Base-by-base conservation (phyloP, 2,888 invertebrate genomes). In the Amblyjoppa fuscipennis region DNA sequence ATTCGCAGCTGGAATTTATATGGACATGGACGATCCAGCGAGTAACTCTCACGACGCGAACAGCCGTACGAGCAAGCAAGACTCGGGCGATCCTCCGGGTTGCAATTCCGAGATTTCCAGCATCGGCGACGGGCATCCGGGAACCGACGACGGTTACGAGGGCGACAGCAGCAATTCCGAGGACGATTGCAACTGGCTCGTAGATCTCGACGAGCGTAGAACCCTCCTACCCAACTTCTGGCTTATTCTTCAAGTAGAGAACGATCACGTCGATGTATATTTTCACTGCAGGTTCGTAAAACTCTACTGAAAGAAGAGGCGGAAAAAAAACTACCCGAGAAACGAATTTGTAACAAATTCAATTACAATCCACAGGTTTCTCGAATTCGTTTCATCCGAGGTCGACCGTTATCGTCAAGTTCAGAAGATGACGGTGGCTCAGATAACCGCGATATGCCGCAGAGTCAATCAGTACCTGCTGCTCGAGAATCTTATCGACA, bases 391-490 rank as follows among this genome's bases (percentile, higher is more conserved):
- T 20, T 95, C 95, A 0, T 93, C 94, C 20, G 95, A 95, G 90
- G 95, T 96, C 20, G 94, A 94, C 45, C 92, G 94, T 76, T 96
- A 96, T 89, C 93, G 94, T 83, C 94, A 95, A 87, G 94, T 95
- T 1, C 95, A 95, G 85, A 94, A 94, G 87, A 93, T 93, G 78
- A 94, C 96, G 4, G 94, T 96, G 5, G 94, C 94, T 49, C 95
- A 95, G 79, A 95, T 97, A 84, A 95, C 95, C 88, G 94, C 95
- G 78, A 95, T 96, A 34, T 96, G 96, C 89, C 96, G 96, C 84
- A 94, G 95, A 86, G 96, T 97, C 4, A 97, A 97, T 93, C 96
- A 97, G 93, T 96, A 95, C 80, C 93, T 97, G 82, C 94, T 97
- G 25, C 94, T 97, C n/a, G 95, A 96, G 91, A 96, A 96, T 88